Base-by-base conservation (phyloP, 2,888 invertebrate species). In the Yponomeuta malinellus region DNA sequence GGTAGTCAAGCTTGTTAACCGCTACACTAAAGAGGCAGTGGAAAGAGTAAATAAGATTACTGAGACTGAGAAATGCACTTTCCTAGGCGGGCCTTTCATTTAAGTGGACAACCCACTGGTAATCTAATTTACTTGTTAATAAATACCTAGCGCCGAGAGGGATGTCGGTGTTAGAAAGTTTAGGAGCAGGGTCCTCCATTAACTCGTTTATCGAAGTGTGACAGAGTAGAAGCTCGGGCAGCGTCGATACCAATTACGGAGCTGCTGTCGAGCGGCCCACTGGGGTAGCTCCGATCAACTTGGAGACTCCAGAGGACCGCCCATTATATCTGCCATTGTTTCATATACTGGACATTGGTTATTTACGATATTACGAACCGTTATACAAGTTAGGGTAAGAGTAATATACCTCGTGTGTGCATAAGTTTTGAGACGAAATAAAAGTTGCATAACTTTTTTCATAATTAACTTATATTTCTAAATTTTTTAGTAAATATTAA, bases 161-260 rank as follows among this genome's bases (percentile, higher is more conserved):
- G 33, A n/a, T 29, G 65, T 31, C 29, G 48, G 68, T 68, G 63
- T 43, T 63, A 63, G 70, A 70, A 66, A 65, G 70, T 66, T 65
- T 65, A 31, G 52, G 52, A 59, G 52, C 9, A 70, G 52, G 70
- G 68, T 70, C 70, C 70, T 70, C 72, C 67, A 72, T 72, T 72
- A 72, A 72, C 72, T 72, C 70, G 70, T 72, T 72, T 72, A 72
- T 70, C 65, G 72, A 68, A 72, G 72, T 72, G 70, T 70, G 72
- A 70, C 72, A 68, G 70, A 70, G 70, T 72, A 70, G 70, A 70
- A 64, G 72, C 65, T 68, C 63, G 70, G 71, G 33, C 33, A 52
- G 66, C 71, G 69, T 33, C 69, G 69, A 71, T 63, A 65, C 69
- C 48, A 71, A 70, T 70, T 70, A 70, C 29, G 31, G 23, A 68